Conservation (phyloP, 2,113 vertebrate genomes). For the Salvator merianae region DNA sequence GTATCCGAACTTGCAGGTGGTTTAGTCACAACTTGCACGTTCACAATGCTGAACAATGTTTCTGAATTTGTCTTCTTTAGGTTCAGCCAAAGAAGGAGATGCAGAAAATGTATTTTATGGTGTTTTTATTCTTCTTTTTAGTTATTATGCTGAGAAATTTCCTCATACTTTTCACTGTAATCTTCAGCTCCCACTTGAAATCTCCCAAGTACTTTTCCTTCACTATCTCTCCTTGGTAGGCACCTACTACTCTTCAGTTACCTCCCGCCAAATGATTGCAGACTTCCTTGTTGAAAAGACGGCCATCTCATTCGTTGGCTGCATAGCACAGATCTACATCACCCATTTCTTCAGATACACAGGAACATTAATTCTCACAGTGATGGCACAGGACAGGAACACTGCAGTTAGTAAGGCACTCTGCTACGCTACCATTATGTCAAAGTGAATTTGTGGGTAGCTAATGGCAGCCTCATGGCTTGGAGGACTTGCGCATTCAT, state of each 20-base stretch:
- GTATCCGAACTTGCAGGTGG: conserved; percentile 24
- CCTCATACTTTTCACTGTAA: conserved; percentile 52
- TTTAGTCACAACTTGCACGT: not conserved
- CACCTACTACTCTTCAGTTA: conserved; percentile 63
- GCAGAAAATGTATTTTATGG: conserved; percentile 54
- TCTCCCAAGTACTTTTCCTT: conserved; percentile 68
- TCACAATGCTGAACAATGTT: conserved; percentile 47
- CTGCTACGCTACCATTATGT: conserved; percentile 50
- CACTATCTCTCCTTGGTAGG: conserved; percentile 62
- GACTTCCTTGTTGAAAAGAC: too few relatives aligned
- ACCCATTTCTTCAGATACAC: conserved; percentile 59
- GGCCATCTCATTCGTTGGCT: conserved; percentile 51
- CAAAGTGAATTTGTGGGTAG: not conserved
- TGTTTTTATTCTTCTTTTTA: conserved; percentile 56
- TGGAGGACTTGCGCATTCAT: conserved; percentile 55
- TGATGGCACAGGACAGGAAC: conserved; percentile 63
- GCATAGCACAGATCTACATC: conserved; percentile 56
- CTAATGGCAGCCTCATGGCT: conserved; percentile 37
- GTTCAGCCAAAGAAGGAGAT: conserved; percentile 37
- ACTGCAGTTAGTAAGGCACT: conserved; percentile 64
- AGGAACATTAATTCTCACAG: conserved; percentile 55
- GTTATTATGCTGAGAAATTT: conserved; percentile 55
- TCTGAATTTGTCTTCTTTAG: conserved; percentile 59
- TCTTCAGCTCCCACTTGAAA: too few relatives aligned
- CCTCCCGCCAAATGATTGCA: too few relatives aligned